phyloP scores from a whole-genome alignment of 2,113 vertebrate genomes.

The Alosa alosa region DNA sequence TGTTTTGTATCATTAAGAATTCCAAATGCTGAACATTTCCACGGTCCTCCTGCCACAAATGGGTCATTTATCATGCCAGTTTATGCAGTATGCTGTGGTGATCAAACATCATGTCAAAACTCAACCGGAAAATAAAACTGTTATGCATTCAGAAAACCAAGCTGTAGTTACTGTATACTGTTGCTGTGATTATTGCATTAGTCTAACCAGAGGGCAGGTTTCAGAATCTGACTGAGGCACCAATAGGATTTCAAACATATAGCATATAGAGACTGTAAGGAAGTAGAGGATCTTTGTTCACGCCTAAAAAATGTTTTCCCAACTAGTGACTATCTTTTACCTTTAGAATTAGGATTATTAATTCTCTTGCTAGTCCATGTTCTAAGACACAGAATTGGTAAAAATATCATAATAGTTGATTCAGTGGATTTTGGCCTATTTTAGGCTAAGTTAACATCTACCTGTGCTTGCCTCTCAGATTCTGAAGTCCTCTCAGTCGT shows the following conservation, averaged over 20 bases:
- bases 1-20: slow-evolving; percentile 74
- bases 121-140: slow-evolving; percentile 47
- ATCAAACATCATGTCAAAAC: slow-evolving; percentile 72
- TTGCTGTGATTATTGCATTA: slow-evolving; percentile 82
- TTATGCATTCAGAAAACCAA: slow-evolving; percentile 70
- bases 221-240: slow-evolving; percentile 74
- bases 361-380: neutral
- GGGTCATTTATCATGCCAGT: slow-evolving; percentile 80
- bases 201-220: slow-evolving; percentile 76
- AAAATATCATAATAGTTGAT: neutral
- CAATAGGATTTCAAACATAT: slow-evolving; percentile 32
- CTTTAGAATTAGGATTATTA: neutral
- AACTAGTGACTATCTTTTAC: neutral
- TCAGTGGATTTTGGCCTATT: neutral
- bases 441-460: neutral
- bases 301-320: neutral
- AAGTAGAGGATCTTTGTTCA: neutral
- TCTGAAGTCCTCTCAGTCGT: slow-evolving; percentile 55
- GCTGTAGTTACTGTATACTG: slow-evolving; percentile 82
- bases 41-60: slow-evolving; percentile 78
- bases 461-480: slow-evolving; percentile 50
- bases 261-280: slow-evolving; percentile 6
- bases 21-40: slow-evolving; percentile 93
- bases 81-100: slow-evolving; percentile 81
- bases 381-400: neutral